A percentile compares a stretch with the other conserved stretches of the same genome.
phyloP scores from a whole-genome alignment of 2,888 invertebrate species.

The Drosophila silvestris region DNA sequence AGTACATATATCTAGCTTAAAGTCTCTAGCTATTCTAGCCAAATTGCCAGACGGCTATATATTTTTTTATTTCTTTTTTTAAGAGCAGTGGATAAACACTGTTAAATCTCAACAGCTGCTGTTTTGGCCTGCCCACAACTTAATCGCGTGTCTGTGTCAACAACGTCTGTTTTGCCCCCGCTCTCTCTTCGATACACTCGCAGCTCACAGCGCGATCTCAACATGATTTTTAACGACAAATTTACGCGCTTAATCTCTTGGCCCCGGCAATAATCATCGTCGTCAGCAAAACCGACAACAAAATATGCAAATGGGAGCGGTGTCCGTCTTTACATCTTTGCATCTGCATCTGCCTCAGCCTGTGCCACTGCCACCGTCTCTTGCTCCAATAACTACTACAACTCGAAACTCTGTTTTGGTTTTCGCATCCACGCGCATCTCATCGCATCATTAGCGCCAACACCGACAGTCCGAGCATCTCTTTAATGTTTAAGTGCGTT shows the following conservation, averaged over 20 bases:
- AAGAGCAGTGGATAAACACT: constrained; percentile 26
- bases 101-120: constrained; percentile 63
- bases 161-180: constrained; percentile 2
- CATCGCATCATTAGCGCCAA: constrained; percentile 75
- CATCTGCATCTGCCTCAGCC: constrained; percentile 4
- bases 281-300: constrained; percentile 58
- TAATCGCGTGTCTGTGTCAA: constrained; percentile 55
- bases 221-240: constrained; percentile 81
- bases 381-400: constrained; percentile 13
- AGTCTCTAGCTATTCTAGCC: neutral
- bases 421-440: constrained; percentile 58
- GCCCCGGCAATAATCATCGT: constrained; percentile 57
- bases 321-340: constrained; percentile 32
- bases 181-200: neutral
- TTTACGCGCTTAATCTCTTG: constrained; percentile 77
- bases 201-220: constrained; percentile 36
- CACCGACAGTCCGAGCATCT: constrained; percentile 53
- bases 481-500: constrained; percentile 76
- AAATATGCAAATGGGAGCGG: constrained; percentile 75
- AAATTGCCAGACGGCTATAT: neutral
- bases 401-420: constrained; percentile 13
- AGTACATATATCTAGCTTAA: neutral
- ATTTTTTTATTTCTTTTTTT: neutral
- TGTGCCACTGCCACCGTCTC: neutral
- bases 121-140: constrained; percentile 29